phyloP scores from a whole-genome alignment of 2,888 invertebrate genomes.

The Leptinotarsa haldemani region DNA sequence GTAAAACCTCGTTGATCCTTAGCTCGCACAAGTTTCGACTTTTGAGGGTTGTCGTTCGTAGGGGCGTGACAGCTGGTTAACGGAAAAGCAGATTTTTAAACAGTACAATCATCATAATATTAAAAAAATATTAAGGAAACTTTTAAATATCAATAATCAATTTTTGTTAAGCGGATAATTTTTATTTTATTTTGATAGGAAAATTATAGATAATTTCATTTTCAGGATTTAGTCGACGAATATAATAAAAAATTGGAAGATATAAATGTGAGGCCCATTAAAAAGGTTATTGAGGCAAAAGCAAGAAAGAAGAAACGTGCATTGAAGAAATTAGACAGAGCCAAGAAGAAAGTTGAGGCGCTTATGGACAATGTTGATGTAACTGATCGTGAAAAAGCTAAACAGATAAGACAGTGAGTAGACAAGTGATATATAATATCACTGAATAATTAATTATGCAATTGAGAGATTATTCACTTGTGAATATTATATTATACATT shows the following conservation, averaged over 20 bases:
- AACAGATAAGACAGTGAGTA: conserved; percentile 87
- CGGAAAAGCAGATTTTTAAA: too few species aligned
- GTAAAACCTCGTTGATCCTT: too few species aligned
- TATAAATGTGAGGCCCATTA: conserved; percentile 94
- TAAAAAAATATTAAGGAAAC: too few species aligned
- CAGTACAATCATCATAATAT: too few species aligned
- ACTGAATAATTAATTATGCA: background rate
- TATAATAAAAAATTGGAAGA: conserved; percentile 87
- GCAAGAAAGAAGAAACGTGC: conserved; percentile 95
- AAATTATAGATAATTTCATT: conserved; percentile 37
- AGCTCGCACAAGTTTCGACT: too few species aligned
- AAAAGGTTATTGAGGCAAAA: conserved; percentile 98
- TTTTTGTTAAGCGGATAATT: too few species aligned
- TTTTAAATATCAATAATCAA: too few species aligned
- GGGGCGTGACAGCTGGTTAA: too few species aligned
- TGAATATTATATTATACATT: too few species aligned
- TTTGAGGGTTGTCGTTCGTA: too few species aligned
- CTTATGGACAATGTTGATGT: conserved; percentile 91
- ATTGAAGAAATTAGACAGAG: conserved; percentile 87
- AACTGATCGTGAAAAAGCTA: conserved; percentile 91
- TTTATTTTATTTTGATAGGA: conserved; percentile 16
- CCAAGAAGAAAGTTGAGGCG: conserved; percentile 95
- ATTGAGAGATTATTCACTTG: background rate
- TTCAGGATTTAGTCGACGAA: conserved; percentile 82
- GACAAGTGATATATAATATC: background rate